These are phyloP conservation scores for Diabrotica undecimpunctata DNA, from an alignment of 1,140 invertebrate species.

Conservation along the genomic window DNA sequence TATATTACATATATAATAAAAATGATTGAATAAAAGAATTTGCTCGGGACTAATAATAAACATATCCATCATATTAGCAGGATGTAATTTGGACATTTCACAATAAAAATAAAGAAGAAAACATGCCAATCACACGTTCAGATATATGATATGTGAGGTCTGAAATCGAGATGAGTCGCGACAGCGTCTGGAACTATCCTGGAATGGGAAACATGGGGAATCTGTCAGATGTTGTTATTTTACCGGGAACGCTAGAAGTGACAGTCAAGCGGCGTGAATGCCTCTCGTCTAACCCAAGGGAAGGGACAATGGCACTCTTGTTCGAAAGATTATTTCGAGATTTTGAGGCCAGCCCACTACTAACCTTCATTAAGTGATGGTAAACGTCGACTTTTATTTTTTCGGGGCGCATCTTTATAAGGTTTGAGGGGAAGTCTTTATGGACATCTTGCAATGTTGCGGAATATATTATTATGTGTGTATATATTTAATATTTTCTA, in stretches of 20 bases:
- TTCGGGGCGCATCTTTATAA: too few relatives aligned
- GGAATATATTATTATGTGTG: too few relatives aligned
- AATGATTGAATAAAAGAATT: too few relatives aligned
- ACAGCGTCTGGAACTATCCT: constrained; percentile 36
- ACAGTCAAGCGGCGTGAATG: constrained; percentile 26
- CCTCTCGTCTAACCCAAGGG: constrained; percentile 14
- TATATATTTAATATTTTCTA: too few relatives aligned
- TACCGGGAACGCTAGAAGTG: constrained; percentile 30
- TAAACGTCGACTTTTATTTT: not conserved
- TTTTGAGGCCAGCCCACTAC: constrained; percentile 12
- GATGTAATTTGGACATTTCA: constrained; percentile 5
- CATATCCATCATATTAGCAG: not conserved
- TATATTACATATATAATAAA: too few relatives aligned
- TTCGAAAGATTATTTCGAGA: constrained; percentile 11
- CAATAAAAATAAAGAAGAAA: constrained; percentile 13
- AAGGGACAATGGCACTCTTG: constrained; percentile 21
- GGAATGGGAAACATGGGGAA: constrained; percentile 36
- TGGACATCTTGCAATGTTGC: too few relatives aligned
- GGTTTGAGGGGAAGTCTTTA: too few relatives aligned
- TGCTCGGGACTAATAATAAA: too few relatives aligned
- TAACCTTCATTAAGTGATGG: not conserved
- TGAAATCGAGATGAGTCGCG: constrained; percentile 31
- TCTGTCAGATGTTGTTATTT: constrained; percentile 36
- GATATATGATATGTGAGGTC: constrained; percentile 25
- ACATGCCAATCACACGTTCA: constrained; percentile 13